Evolutionary conservation across 2,797 vertebrate genomes (phyloP).

Genomic region (Microhierax caerulescens): DNA sequence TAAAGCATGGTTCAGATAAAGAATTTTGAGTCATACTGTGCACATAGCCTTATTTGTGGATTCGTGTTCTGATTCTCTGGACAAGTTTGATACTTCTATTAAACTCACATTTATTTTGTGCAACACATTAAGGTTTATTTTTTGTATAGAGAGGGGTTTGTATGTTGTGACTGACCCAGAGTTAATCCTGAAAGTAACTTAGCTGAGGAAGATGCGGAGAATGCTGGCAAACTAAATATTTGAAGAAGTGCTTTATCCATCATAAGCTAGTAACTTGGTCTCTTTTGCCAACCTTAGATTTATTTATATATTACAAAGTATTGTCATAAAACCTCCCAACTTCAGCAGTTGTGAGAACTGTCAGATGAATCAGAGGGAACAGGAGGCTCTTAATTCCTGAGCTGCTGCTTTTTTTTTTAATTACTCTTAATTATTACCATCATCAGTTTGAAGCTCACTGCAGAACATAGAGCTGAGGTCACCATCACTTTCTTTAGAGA

Average conservation of each 20-base stretch:
- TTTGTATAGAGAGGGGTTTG: conserved; percentile 6
- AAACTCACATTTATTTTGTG: not conserved
- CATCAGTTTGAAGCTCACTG: not conserved
- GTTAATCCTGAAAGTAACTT: not conserved
- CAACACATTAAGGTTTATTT: not conserved
- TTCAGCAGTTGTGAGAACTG: not conserved
- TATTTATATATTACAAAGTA: not conserved
- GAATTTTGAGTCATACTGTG: not conserved
- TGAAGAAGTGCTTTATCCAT: not conserved
- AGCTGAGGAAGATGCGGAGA: not conserved
- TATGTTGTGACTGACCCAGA: not conserved
- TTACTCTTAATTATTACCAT: not conserved
- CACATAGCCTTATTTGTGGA: not conserved
- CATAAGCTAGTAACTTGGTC: not conserved
- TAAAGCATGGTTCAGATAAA: conserved; percentile 4
- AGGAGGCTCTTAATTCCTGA: not conserved
- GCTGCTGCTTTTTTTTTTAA: not conserved
- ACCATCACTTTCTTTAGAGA: not conserved
- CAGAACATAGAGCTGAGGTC: not conserved
- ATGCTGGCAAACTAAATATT: not conserved
- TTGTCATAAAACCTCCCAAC: not conserved
- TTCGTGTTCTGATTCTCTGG: not conserved
- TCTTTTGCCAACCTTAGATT: not conserved
- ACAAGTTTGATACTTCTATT: not conserved
- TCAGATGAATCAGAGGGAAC: not conserved